A percentile compares a stretch with the other conserved stretches of the same genome.
Conservation (phyloP, 1,140 invertebrate species). For the Hycleus phaleratus region DNA sequence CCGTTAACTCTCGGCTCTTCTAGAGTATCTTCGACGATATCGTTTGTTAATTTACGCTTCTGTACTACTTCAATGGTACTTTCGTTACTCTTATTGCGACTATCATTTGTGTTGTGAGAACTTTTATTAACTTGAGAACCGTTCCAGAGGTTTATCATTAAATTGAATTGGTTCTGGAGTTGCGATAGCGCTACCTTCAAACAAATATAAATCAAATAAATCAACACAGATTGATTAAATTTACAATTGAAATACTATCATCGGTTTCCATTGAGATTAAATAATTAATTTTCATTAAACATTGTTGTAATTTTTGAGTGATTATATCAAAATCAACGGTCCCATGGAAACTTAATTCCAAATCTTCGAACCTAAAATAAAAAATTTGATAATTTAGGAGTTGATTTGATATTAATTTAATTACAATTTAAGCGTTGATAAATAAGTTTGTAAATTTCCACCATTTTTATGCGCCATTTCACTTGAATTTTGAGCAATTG, state of each 20-base stretch:
- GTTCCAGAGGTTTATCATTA: background rate
- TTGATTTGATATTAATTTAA: background rate
- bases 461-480: constrained; percentile 6
- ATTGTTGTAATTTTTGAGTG: constrained; percentile 6
- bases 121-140: too few species aligned
- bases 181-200: constrained; percentile 2
- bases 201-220: background rate
- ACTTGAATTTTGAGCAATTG: too few species aligned
- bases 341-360: constrained; percentile 1
- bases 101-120: too few species aligned
- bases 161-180: background rate
- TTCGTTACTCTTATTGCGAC: too few species aligned
- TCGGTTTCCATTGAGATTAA: constrained; percentile 6
- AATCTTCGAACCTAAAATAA: constrained; percentile 10
- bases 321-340: constrained; percentile 4
- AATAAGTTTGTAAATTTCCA: constrained; percentile 3
- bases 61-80: too few species aligned
- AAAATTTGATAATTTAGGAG: background rate
- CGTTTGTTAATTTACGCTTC: too few species aligned
- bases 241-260: constrained; percentile 6
- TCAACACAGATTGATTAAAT: background rate
- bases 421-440: constrained; percentile 9
- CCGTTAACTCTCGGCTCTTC: constrained; percentile 27
- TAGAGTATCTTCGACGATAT: background rate
- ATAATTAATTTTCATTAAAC: constrained; percentile 9